Percentiles rank a stretch among this genome's conserved stretches.
Conservation (phyloP, 2,797 vertebrate species). For the Xiphorhynchus erythropygius region DNA sequence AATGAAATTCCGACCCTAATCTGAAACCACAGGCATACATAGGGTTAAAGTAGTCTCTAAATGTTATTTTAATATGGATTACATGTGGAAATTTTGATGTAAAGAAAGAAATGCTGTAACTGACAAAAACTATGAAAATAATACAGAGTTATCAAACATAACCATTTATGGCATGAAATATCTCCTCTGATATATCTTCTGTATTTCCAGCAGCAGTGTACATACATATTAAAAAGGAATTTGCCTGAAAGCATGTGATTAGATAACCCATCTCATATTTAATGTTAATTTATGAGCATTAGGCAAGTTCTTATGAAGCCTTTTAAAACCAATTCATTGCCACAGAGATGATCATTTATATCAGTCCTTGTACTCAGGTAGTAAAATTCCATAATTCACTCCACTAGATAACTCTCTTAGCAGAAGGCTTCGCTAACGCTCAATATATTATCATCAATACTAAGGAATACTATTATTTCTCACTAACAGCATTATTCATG, state of each 20-base stretch:
- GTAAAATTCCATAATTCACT: constrained; percentile 69
- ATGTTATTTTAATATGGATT: neutral
- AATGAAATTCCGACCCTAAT: neutral
- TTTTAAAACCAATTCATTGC: constrained; percentile 67
- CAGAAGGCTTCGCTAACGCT: constrained; percentile 22
- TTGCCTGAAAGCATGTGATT: constrained; percentile 60
- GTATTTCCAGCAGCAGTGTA: constrained; percentile 34
- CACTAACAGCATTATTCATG: constrained; percentile 42
- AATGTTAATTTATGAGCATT: constrained; percentile 72
- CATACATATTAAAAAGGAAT: constrained; percentile 64
- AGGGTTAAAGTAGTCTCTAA: neutral
- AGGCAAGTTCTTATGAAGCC: constrained; percentile 64
- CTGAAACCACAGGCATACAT: neutral
- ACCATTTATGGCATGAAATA: constrained; percentile 29
- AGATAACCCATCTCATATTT: constrained; percentile 53
- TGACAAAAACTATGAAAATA: neutral
- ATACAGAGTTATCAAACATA: neutral
- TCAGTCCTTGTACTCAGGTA: constrained; percentile 61
- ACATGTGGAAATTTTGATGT: neutral
- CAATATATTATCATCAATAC: constrained; percentile 58
- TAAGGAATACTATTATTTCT: constrained; percentile 63
- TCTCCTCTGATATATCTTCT: constrained; percentile 8
- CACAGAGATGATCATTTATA: constrained; percentile 53
- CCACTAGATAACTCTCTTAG: constrained; percentile 55
- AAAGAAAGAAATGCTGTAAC: neutral